Base-by-base conservation (phyloP, 1,140 invertebrate species). In the Brachionus koreanus region DNA sequence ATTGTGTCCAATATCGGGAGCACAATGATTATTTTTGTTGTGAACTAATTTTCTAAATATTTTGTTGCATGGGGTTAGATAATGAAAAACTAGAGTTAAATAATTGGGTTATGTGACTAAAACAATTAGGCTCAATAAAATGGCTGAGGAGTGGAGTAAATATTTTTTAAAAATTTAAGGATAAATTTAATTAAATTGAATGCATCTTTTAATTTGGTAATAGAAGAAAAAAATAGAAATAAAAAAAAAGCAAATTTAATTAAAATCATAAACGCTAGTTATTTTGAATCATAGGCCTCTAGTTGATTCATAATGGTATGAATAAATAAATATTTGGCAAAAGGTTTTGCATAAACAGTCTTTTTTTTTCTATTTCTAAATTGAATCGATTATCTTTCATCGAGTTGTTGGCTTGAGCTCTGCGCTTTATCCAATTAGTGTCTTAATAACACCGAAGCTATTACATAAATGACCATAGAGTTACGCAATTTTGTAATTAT, bases 131-230 rank as follows among this genome's bases (percentile, higher is more conserved):
- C 16, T 57, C 49, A 57, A 57, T 57, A 19, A 57, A 16, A 57
- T 9, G 16, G 49, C 49, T 23, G n/a, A 57, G n/a, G 19, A 57
- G 49, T 23, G n/a, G 16, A 23, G 16, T 57, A 57, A 57, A 19
- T 19, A 29, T 29, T 29, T 29, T 29, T 29, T 29, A 16, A 57
- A 23, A 23, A 25, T 57, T 9, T 19, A 42, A 39, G 39, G 65
- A 69, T 69, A 69, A 69, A 39, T 69, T 69, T 69, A 69, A 69
- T 69, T 69, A 69, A 69, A 69, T n/a, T 69, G 35, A 39, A 69
- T 42, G 65, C 5, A 42, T 69, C 19, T 39, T 69, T 69, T 69
- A 10, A 39, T 69, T 69, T n/a, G 12, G 33, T 39, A 9, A 29
- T 29, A 29, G 29, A 29, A 29, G 29, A 29, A 29, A 29, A 29